phyloP scores from a whole-genome alignment of 2,888 invertebrate species.

The Tachina lurida region DNA sequence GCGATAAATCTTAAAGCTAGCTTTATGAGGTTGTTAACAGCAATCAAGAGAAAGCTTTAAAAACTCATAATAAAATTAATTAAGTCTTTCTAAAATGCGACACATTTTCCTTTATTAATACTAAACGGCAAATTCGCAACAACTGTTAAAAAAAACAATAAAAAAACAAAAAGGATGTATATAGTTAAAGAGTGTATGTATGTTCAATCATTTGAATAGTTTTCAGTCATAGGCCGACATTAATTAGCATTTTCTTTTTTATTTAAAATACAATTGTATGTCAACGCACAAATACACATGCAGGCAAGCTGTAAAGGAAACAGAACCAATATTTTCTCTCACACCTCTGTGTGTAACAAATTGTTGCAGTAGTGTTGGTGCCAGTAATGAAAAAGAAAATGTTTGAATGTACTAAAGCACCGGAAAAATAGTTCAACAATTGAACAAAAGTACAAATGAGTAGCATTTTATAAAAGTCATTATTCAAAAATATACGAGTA shows the following conservation, averaged over 20 bases:
- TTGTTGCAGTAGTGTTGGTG: not conserved
- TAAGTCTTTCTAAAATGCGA: constrained; percentile 25
- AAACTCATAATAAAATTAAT: constrained; percentile 38
- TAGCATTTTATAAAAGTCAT: constrained; percentile 55
- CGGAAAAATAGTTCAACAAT: constrained; percentile 63
- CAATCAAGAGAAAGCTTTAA: not conserved
- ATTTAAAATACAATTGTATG: constrained; percentile 34
- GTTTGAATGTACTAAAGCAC: constrained; percentile 41
- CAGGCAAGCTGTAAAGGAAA: constrained; percentile 10
- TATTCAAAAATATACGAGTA: constrained; percentile 18
- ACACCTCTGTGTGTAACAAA: constrained; percentile 12
- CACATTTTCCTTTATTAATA: not conserved
- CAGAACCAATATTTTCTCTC: constrained; percentile 35
- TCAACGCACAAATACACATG: constrained; percentile 13
- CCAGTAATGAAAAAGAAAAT: not conserved
- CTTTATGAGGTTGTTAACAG: not conserved
- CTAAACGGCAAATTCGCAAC: not conserved
- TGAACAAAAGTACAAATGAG: constrained; percentile 42
- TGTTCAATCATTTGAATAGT: constrained; percentile 41
- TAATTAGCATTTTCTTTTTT: constrained; percentile 55
- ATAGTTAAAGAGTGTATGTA: not conserved
- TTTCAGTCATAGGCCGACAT: constrained; percentile 55
- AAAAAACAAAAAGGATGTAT: constrained; percentile 2
- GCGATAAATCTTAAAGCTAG: not conserved
- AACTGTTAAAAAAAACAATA: constrained; percentile 28